phyloP scores from a whole-genome alignment of 2,113 vertebrate genomes.

The Bubalus kerabau region DNA sequence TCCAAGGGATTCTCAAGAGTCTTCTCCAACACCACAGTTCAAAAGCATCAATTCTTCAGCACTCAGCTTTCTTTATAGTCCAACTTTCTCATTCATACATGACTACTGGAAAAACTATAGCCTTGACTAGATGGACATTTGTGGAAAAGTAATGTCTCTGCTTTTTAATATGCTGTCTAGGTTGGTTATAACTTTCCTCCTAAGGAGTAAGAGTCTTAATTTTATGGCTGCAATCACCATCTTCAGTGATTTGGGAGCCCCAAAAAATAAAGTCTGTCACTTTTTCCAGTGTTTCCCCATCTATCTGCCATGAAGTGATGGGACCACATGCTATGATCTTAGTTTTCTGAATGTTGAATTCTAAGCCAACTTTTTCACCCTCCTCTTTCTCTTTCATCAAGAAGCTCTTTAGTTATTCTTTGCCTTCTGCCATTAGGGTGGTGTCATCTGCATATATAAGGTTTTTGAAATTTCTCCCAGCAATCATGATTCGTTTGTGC shows the following conservation, averaged over 20 bases:
- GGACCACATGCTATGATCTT: not conserved
- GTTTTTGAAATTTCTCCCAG: not conserved
- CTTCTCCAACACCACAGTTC: not conserved
- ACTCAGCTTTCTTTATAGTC: not conserved
- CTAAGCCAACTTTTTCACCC: not conserved
- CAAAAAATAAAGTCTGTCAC: accelerated
- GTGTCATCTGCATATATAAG: not conserved
- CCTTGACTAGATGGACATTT: not conserved
- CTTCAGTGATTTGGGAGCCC: not conserved
- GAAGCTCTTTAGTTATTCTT: not conserved
- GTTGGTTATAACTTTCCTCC: not conserved
- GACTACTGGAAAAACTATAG: not conserved
- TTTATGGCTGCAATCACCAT: not conserved
- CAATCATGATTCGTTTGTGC: not conserved
- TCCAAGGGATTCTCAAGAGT: not conserved
- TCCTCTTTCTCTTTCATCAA: not conserved
- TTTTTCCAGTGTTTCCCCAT: not conserved
- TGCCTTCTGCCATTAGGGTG: not conserved
- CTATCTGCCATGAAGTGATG: not conserved
- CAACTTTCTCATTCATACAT: not conserved
- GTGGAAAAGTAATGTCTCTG: not conserved
- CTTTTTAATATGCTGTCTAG: not conserved
- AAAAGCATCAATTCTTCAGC: not conserved
- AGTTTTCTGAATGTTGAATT: not conserved
- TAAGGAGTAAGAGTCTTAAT: not conserved